Conservation (phyloP, 2,797 vertebrate genomes). For the Danio jaintianensis region DNA sequence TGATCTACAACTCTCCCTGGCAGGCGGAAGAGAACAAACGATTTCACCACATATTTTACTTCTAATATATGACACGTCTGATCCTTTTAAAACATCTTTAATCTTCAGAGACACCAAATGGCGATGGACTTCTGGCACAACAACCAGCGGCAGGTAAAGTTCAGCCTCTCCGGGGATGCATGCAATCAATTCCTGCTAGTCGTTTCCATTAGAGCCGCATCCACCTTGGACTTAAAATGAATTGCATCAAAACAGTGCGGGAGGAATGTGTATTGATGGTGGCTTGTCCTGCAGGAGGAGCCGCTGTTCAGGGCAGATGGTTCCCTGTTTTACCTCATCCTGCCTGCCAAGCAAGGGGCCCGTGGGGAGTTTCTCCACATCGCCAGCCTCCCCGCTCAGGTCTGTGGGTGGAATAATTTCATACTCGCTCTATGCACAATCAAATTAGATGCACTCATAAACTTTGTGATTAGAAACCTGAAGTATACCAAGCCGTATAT, state of each 20-base stretch:
- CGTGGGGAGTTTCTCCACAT: conserved; percentile 84
- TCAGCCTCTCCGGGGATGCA: neutral
- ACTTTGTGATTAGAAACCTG: conserved; percentile 5
- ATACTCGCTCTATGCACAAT: neutral
- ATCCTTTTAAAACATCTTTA: conserved; percentile 51
- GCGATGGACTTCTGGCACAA: conserved; percentile 79
- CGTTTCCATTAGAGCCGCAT: conserved; percentile 17
- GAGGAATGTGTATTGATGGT: conserved; percentile 34
- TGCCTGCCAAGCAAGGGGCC: conserved; percentile 84
- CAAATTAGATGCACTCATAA: conserved; percentile 21
- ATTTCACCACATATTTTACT: conserved; percentile 38
- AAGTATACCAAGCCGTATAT: neutral
- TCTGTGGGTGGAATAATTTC: conserved; percentile 61
- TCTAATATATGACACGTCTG: conserved; percentile 35
- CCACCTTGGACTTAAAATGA: conserved; percentile 28
- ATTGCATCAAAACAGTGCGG: conserved; percentile 30
- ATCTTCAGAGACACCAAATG: conserved; percentile 81
- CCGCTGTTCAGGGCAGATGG: conserved; percentile 80
- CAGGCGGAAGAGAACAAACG: conserved; percentile 30
- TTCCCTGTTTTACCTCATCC: conserved; percentile 78
- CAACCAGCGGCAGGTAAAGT: conserved; percentile 75
- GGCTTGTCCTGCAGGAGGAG: conserved; percentile 70
- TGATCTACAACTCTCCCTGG: conserved; percentile 30
- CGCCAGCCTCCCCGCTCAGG: conserved; percentile 80
- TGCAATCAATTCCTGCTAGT: conserved; percentile 11